Evolutionary conservation across 2,797 vertebrate genomes (phyloP).

Genomic region (Halcyon leucocephala): DNA sequence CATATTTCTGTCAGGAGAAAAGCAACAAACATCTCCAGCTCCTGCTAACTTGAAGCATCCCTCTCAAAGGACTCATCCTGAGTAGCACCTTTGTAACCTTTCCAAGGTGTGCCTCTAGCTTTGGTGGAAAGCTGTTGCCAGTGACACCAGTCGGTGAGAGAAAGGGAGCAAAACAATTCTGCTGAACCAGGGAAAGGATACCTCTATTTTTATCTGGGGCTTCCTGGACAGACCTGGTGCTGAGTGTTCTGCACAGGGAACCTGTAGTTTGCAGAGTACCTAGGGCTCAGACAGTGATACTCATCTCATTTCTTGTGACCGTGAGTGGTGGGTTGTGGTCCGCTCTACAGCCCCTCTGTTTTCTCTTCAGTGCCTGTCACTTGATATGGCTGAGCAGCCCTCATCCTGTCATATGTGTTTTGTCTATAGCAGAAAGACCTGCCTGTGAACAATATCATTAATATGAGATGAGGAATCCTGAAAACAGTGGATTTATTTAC

Average conservation of each 20-base stretch:
- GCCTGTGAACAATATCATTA: not conserved
- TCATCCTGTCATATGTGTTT: not conserved
- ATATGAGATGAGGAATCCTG: not conserved
- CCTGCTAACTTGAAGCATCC: not conserved
- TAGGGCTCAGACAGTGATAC: not conserved
- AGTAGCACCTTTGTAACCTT: not conserved
- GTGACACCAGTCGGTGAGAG: not conserved
- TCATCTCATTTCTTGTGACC: not conserved
- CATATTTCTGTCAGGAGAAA: not conserved
- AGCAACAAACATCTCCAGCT: not conserved
- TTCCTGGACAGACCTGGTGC: not conserved
- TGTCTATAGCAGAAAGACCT: not conserved
- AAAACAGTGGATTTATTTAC: not conserved
- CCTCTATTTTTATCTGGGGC: not conserved
- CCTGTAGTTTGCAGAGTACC: not conserved
- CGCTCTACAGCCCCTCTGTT: not conserved
- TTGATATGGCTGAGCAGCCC: not conserved
- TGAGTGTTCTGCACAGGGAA: not conserved
- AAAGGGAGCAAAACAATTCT: not conserved
- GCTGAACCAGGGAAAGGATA: not conserved
- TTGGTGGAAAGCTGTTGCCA: not conserved
- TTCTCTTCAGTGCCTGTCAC: not conserved
- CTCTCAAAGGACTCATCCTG: not conserved
- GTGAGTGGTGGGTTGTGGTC: not conserved
- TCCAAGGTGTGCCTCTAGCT: not conserved